Evolutionary conservation across 30 jellyfish, hydroid and myxozoan genomes (phyloP).

Genomic region (Hydractinia echinata): DNA sequence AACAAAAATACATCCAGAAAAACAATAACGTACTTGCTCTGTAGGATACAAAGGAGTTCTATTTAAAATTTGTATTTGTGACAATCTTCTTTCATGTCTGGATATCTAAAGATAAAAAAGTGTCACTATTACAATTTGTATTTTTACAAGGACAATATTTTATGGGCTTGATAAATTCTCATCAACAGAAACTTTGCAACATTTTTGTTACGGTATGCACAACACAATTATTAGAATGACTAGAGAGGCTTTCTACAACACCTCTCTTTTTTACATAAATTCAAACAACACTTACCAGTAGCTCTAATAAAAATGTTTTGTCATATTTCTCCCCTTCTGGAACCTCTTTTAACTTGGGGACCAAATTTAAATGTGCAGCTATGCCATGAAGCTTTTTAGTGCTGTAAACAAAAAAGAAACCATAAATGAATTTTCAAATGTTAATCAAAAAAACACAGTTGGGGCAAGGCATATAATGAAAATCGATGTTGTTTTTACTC

Average conservation of each 20-base stretch:
- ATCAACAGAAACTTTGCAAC: too few relatives aligned
- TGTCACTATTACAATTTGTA: background rate
- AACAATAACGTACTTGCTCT: slow-evolving; percentile 57
- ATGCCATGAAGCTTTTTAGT: slow-evolving; percentile 65
- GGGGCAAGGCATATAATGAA: too few relatives aligned
- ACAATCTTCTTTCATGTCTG: slow-evolving; percentile 78
- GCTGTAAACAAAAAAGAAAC: slow-evolving; percentile 32
- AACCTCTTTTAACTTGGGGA: slow-evolving; percentile 54
- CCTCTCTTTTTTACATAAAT: background rate
- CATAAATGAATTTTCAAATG: background rate
- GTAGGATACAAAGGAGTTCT: slow-evolving; percentile 87
- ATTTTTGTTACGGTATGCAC: too few relatives aligned
- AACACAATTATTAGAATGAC: too few relatives aligned
- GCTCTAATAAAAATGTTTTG: slow-evolving; percentile 60
- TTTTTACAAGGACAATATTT: too few relatives aligned
- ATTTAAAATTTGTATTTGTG: slow-evolving; percentile 77
- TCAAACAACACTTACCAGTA: slow-evolving; percentile 51
- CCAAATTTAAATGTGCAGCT: slow-evolving; percentile 82
- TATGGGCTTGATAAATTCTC: too few relatives aligned
- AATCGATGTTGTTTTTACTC: too few relatives aligned
- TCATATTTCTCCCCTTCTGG: slow-evolving; percentile 57
- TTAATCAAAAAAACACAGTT: too few relatives aligned
- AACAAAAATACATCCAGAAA: slow-evolving; percentile 2
- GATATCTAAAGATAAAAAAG: slow-evolving; percentile 40
- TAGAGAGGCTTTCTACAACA: too few relatives aligned